Conservation (phyloP, 2,113 vertebrate species). For the Ailurus styani region DNA sequence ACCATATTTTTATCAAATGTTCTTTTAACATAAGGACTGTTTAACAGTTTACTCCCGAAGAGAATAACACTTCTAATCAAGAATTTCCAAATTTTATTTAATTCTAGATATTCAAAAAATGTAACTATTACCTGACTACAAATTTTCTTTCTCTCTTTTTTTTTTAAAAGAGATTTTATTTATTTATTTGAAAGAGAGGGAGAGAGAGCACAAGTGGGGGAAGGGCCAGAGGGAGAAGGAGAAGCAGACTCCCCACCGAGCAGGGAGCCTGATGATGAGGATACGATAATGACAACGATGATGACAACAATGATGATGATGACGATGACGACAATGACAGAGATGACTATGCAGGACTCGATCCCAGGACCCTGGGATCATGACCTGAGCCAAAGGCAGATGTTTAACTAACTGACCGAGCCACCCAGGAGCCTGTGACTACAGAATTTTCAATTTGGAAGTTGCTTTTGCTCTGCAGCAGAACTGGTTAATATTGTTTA, state of each 20-base stretch:
- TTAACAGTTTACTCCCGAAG: neutral
- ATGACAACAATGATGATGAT: neutral
- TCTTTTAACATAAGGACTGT: neutral
- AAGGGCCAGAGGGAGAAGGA: neutral
- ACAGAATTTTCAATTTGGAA: neutral
- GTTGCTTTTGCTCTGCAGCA: neutral
- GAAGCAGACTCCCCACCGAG: neutral
- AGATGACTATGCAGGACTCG: neutral
- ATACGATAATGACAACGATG: neutral
- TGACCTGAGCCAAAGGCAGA: neutral
- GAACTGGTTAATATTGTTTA: neutral
- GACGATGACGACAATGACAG: neutral
- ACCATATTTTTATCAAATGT: neutral
- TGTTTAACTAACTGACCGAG: neutral
- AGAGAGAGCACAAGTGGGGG: neutral
- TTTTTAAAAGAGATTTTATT: neutral
- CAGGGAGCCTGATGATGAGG: neutral
- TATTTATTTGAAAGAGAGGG: neutral
- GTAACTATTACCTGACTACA: neutral
- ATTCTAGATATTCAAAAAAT: neutral
- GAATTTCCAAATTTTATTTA: constrained; percentile 3
- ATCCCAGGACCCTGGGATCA: neutral
- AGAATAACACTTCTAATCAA: neutral
- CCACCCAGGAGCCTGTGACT: neutral
- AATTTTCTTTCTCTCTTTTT: neutral